Percentiles rank a stretch among this genome's conserved stretches.
Evolutionary conservation across 2,888 invertebrate species (phyloP).

Genomic region (Yponomeuta sedellus): DNA sequence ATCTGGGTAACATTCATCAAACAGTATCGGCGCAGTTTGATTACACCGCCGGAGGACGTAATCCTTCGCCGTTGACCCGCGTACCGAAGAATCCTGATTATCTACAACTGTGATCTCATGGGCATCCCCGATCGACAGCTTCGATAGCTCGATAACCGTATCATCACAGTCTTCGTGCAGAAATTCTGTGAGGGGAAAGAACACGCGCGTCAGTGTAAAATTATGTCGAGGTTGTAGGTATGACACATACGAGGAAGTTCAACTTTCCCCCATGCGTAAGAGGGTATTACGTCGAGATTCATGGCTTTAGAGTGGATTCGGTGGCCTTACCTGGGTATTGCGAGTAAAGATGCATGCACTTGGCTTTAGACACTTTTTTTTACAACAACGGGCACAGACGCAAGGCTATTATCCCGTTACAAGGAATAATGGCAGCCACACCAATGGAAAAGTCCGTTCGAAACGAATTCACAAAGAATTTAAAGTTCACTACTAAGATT

Average conservation of each 20-base stretch:
- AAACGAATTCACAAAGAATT: slow-evolving; percentile 22
- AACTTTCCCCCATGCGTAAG: slow-evolving; percentile 66
- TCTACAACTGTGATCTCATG: slow-evolving; percentile 64
- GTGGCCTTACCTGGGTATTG: slow-evolving; percentile 67
- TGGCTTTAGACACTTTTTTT: slow-evolving; percentile 71
- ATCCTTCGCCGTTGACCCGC: slow-evolving; percentile 57
- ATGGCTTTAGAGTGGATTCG: slow-evolving; percentile 6
- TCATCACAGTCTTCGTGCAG: slow-evolving; percentile 75
- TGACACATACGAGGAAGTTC: slow-evolving; percentile 62
- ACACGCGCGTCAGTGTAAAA: slow-evolving; percentile 6
- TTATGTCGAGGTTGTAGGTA: slow-evolving; percentile 30
- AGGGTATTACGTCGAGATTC: slow-evolving; percentile 32
- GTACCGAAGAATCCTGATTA: slow-evolving; percentile 55
- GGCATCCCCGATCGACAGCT: slow-evolving; percentile 67
- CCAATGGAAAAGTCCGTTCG: slow-evolving; percentile 37
- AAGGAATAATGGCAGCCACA: slow-evolving; percentile 67
- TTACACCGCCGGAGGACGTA: slow-evolving; percentile 80
- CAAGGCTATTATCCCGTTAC: slow-evolving; percentile 73
- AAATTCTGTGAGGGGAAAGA: slow-evolving; percentile 54
- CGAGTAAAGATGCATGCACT: slow-evolving; percentile 77
- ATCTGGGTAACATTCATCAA: slow-evolving; percentile 81
- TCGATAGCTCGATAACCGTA: slow-evolving; percentile 72
- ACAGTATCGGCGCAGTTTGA: slow-evolving; percentile 78
- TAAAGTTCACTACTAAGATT: slow-evolving; percentile 12
- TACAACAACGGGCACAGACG: slow-evolving; percentile 68